Conservation (phyloP, 37 sponge, comb jelly and placozoan species). For the Ephydatia muelleri region DNA sequence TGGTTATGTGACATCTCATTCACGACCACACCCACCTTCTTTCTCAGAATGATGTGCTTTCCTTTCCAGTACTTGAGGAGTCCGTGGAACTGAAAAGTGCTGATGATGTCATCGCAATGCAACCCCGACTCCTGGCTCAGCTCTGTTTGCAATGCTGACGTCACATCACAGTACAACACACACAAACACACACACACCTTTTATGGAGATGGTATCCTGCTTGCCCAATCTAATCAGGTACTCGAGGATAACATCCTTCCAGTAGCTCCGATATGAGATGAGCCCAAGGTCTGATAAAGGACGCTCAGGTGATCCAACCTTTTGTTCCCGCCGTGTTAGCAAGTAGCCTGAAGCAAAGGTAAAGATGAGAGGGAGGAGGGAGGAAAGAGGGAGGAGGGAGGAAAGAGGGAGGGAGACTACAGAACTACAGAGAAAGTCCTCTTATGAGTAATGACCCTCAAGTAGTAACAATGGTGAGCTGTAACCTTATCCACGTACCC, state of each 20-base stretch:
- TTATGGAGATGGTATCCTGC: slow-evolving; percentile 64
- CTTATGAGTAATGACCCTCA: too few species aligned
- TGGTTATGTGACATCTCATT: neutral
- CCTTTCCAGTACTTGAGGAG: slow-evolving; percentile 97
- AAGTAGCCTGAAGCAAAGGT: slow-evolving; percentile 46
- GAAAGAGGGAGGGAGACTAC: too few species aligned
- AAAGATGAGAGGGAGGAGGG: neutral
- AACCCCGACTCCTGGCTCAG: slow-evolving; percentile 80
- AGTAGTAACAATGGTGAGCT: too few species aligned
- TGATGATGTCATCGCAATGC: slow-evolving; percentile 84
- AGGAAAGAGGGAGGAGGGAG: too few species aligned
- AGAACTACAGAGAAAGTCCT: too few species aligned
- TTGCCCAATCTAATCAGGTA: slow-evolving; percentile 42
- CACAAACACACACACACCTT: slow-evolving; percentile 55
- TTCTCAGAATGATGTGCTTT: slow-evolving; percentile 87
- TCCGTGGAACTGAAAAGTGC: slow-evolving; percentile 89
- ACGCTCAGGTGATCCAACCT: slow-evolving; percentile 93
- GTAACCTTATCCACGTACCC: too few species aligned
- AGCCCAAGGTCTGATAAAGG: slow-evolving; percentile 98
- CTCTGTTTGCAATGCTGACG: slow-evolving; percentile 24
- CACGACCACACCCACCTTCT: slow-evolving; percentile 54
- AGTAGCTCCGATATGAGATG: slow-evolving; percentile 94
- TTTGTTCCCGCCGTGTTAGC: slow-evolving; percentile 60
- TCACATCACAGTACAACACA: neutral
- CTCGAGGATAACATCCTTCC: slow-evolving; percentile 83